These are phyloP conservation scores for Oreamnos americanus DNA, from an alignment of 2,113 vertebrate genomes.

Conservation along the genomic window DNA sequence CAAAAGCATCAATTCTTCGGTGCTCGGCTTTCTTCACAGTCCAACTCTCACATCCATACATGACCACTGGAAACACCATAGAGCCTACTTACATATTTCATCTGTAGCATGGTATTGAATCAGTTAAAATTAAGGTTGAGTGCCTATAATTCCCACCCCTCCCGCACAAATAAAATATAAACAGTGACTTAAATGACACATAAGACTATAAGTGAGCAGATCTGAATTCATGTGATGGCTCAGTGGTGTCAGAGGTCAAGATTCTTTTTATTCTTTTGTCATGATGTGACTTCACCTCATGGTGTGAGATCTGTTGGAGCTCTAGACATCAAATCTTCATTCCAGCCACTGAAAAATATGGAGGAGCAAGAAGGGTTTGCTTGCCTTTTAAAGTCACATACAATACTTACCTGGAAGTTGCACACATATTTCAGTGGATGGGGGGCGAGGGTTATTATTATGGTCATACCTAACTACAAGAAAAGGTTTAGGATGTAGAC, in stretches of 20 bases:
- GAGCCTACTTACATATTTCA: neutral
- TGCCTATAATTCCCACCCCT: neutral
- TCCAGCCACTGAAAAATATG: neutral
- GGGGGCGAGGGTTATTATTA: neutral
- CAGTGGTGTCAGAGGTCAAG: too few relatives aligned
- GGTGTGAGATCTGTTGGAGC: neutral
- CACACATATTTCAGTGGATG: neutral
- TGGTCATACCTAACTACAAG: neutral
- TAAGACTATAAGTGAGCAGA: neutral
- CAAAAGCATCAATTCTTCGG: too few relatives aligned
- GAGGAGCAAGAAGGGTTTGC: neutral
- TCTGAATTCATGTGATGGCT: neutral
- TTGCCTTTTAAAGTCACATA: neutral
- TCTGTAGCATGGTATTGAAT: neutral
- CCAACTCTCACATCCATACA: too few relatives aligned
- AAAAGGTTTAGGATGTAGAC: neutral
- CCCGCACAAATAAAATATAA: neutral
- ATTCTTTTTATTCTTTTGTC: neutral
- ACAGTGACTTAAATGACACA: neutral
- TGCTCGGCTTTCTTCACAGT: too few relatives aligned
- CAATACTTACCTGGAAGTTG: neutral
- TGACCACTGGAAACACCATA: too few relatives aligned
- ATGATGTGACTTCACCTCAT: neutral
- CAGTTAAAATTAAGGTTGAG: neutral
- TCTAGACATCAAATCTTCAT: neutral